phyloP scores from a whole-genome alignment of 1,140 invertebrate species.

The Microplitis demolitor region DNA sequence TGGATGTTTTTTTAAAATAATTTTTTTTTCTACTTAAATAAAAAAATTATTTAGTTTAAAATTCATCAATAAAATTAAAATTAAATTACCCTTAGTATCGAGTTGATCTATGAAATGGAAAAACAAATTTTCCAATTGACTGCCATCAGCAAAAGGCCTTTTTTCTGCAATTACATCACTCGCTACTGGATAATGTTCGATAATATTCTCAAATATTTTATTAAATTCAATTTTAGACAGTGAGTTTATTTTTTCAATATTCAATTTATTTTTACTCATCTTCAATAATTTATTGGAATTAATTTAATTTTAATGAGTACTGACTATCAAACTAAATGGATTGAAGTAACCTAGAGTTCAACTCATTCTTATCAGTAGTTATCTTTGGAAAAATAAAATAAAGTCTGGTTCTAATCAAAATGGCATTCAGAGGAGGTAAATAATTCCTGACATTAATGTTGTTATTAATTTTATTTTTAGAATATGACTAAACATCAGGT shows the following conservation, averaged over 20 bases:
- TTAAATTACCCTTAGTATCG: constrained; percentile 58
- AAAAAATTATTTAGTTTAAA: not conserved
- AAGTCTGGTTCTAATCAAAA: no score
- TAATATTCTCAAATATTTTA: constrained; percentile 67
- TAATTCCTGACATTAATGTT: no score
- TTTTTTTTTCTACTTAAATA: constrained; percentile 60
- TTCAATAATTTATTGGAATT: not conserved
- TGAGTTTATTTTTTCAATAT: constrained; percentile 60
- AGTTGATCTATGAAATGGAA: constrained; percentile 65
- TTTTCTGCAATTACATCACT: constrained; percentile 60
- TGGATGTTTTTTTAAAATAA: constrained; percentile 66
- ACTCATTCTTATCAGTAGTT: no score
- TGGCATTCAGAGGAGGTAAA: no score
- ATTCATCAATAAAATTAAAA: constrained; percentile 1
- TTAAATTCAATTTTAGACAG: constrained; percentile 65
- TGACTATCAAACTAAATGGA: no score
- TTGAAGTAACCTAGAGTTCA: no score
- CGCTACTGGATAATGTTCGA: constrained; percentile 67
- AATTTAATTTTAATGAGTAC: no score
- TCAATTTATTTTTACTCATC: constrained; percentile 18
- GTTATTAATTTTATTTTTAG: no score
- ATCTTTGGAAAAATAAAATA: no score
- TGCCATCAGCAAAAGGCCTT: constrained; percentile 63
- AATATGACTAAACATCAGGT: no score
- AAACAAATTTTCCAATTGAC: constrained; percentile 63